Evolutionary conservation across 2,888 invertebrate genomes (phyloP).

Genomic region (Agrochola litura): DNA sequence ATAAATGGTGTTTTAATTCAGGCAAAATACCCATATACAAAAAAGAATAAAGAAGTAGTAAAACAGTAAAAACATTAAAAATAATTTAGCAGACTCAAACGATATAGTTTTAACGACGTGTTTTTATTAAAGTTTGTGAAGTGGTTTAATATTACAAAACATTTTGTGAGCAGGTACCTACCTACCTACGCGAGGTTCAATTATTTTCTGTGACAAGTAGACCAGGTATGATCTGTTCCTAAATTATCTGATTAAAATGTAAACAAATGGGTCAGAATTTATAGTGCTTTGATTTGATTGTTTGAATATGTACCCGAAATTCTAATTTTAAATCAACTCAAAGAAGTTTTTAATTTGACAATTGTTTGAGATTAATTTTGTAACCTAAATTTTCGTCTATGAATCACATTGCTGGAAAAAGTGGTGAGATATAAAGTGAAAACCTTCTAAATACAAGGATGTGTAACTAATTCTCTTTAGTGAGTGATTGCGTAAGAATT

Average conservation of each 20-base stretch:
- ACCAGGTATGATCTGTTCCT: background rate
- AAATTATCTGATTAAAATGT: background rate
- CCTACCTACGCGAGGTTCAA: background rate
- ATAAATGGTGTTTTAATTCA: too few species aligned
- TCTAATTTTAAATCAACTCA: background rate
- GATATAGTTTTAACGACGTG: constrained; percentile 35
- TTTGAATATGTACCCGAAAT: background rate
- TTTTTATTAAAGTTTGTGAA: constrained; percentile 38
- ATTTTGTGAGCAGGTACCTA: background rate
- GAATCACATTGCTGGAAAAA: background rate
- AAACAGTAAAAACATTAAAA: too few species aligned
- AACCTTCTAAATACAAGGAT: background rate
- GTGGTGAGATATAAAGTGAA: background rate
- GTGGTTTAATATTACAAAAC: constrained; percentile 13
- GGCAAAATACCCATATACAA: too few species aligned
- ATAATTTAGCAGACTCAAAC: constrained; percentile 35
- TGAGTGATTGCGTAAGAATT: background rate
- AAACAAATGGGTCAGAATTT: background rate
- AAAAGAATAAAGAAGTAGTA: too few species aligned
- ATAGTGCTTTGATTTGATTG: background rate
- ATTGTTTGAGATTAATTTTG: background rate
- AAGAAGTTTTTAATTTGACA: background rate
- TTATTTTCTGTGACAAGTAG: background rate
- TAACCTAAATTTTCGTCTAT: background rate
- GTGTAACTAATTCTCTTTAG: background rate